Base-by-base conservation (phyloP, 2,113 vertebrate species). In the Dicentrarchus labrax region DNA sequence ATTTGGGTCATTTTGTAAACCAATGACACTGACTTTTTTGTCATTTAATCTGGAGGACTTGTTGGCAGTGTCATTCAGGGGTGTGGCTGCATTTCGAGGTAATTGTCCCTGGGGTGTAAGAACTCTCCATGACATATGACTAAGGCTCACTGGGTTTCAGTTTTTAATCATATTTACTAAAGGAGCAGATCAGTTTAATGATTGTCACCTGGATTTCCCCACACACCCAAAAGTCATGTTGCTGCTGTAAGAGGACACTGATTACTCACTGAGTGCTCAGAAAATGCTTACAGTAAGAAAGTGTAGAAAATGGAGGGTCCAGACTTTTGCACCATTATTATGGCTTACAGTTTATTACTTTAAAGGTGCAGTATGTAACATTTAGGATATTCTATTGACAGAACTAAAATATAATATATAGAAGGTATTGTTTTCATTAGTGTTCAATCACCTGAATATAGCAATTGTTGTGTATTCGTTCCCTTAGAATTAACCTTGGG, bases 81-180 rank as follows among this genome's bases (percentile, higher is more conserved):
- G 39, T 24, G 38, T 22, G 38, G 64, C 21, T 53, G 19, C 22
- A 12, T 41, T 75, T 69, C 39, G 43, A 17, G 3, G n/a, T 57
- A 69, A 56, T 10, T 15, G 59, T 47, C 59, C 22, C 59, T 5
- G 5, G 21, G 53, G 16, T 70, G 38, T 48, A 48, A 65, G 45
- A 43, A 5, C 24, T 17, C 69, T 60, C 21, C 22, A 2, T 56
- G 69, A 81, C 69, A 66, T 39, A 57, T 78, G 62, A 69, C 60
- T 56, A 24, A 83, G 13, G 5, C 43, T 68, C 45, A 12, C 38
- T 56, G 70, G 56, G 78, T 71, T 77, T 75, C 12, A 65, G 15
- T 50, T 64, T 62, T 74, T 54, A 73, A 80, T 73, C 62, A 65
- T 36, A 76, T 75, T 71, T n/a, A 39, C 59, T n/a, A 72, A 69